Evolutionary conservation across 2,888 invertebrate genomes (phyloP).

Genomic region (Dryobota labecula): DNA sequence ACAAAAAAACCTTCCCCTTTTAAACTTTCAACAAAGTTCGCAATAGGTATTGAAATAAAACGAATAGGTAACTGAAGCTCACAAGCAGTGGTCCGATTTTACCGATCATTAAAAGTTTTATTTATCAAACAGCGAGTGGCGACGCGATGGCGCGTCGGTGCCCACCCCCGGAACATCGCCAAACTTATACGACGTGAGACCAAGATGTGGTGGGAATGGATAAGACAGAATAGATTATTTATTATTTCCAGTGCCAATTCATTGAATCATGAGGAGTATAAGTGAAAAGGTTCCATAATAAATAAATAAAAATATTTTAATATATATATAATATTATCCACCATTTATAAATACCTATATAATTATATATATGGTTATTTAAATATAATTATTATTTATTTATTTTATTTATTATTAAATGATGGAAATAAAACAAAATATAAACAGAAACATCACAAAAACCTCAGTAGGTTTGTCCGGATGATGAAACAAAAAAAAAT

Average conservation of each 20-base stretch:
- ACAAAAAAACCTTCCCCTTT: slow-evolving; percentile 19
- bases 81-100: slow-evolving; percentile 37
- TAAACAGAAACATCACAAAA: too few relatives aligned
- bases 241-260: background rate
- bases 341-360: too few relatives aligned
- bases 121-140: slow-evolving; percentile 62
- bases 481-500: too few relatives aligned
- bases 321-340: too few relatives aligned
- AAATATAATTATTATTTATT: too few relatives aligned
- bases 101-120: slow-evolving; percentile 67
- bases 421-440: too few relatives aligned
- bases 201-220: slow-evolving; percentile 23
- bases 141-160: slow-evolving; percentile 63
- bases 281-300: too few relatives aligned
- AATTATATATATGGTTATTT: too few relatives aligned
- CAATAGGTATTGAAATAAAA: slow-evolving; percentile 35
- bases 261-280: background rate
- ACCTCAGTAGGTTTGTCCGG: too few relatives aligned
- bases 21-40: slow-evolving; percentile 26
- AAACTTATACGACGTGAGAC: slow-evolving; percentile 52
- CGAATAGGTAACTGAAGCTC: slow-evolving; percentile 29
- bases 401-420: too few relatives aligned
- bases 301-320: too few relatives aligned
- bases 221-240: slow-evolving; percentile 1
- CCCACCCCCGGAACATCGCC: slow-evolving; percentile 67